Percentiles rank a stretch among this genome's conserved stretches.
Evolutionary conservation across 1,140 invertebrate genomes (phyloP).

Genomic region (Dinothrombium tinctorium): DNA sequence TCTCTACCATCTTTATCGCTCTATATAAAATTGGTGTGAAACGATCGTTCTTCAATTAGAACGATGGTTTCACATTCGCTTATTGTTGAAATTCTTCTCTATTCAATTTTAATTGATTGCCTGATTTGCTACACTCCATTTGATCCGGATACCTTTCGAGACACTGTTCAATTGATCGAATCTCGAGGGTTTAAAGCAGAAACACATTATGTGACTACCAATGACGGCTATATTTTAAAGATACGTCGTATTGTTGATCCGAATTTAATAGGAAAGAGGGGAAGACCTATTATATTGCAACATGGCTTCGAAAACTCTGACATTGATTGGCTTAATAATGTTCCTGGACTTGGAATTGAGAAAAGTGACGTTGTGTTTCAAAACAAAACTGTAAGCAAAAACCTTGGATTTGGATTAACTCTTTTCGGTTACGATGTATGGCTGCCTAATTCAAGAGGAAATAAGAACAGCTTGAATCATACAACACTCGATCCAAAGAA

Average conservation of each 20-base stretch:
- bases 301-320: slow-evolving; percentile 51
- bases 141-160: background rate
- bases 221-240: slow-evolving; percentile 8
- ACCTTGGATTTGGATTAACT: background rate
- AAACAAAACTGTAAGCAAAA: background rate
- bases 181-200: slow-evolving; percentile 9
- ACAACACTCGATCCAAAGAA: slow-evolving; percentile 1
- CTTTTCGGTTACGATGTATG: slow-evolving; percentile 19
- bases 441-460: slow-evolving; percentile 20
- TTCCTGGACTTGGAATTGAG: no score
- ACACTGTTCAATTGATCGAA: slow-evolving; percentile 6
- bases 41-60: no score
- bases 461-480: slow-evolving; percentile 17
- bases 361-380: no score
- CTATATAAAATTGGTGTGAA: no score
- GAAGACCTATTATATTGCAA: slow-evolving; percentile 31
- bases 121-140: no score
- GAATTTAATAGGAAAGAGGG: background rate
- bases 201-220: slow-evolving; percentile 9
- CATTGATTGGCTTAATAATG: background rate
- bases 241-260: slow-evolving; percentile 10
- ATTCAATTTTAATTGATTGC: no score
- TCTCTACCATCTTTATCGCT: no score
- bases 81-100: no score
- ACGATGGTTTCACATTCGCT: no score